Conservation (phyloP, 2,888 invertebrate genomes). For the Nomada flava region DNA sequence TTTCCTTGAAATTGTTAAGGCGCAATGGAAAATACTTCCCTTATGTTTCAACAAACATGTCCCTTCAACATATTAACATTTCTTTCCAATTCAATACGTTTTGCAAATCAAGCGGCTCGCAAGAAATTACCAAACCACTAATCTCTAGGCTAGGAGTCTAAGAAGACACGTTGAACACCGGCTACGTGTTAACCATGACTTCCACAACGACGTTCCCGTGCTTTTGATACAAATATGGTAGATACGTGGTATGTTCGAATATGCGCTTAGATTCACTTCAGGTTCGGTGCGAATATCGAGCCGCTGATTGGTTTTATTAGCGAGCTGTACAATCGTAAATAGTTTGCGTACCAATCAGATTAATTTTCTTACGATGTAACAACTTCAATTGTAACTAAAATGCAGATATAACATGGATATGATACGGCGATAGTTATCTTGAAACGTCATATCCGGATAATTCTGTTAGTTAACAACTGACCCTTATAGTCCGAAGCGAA, state of each 20-base stretch:
- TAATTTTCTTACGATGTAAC: slow-evolving; percentile 19
- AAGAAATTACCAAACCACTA: slow-evolving; percentile 66
- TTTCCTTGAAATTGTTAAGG: slow-evolving; percentile 38
- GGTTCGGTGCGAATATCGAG: slow-evolving; percentile 31
- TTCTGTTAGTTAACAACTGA: slow-evolving; percentile 14
- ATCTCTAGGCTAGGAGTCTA: slow-evolving; percentile 65
- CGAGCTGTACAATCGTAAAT: slow-evolving; percentile 8
- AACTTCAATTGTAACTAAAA: slow-evolving; percentile 18
- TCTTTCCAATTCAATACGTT: slow-evolving; percentile 63
- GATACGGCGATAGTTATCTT: slow-evolving; percentile 1
- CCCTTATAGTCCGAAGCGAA: not conserved
- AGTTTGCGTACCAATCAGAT: slow-evolving; percentile 44
- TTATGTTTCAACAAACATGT: slow-evolving; percentile 53
- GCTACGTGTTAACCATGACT: slow-evolving; percentile 74
- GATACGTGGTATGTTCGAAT: slow-evolving; percentile 45
- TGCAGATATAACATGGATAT: not conserved
- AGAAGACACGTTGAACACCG: slow-evolving; percentile 76
- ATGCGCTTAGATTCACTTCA: slow-evolving; percentile 26
- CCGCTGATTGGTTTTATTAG: slow-evolving; percentile 43
- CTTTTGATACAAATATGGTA: slow-evolving; percentile 43
- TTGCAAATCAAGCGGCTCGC: slow-evolving; percentile 62
- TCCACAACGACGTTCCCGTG: slow-evolving; percentile 50
- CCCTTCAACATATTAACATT: slow-evolving; percentile 65
- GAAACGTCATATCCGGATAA: slow-evolving; percentile 44
- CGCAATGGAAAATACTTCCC: slow-evolving; percentile 30